These are phyloP conservation scores for Cnemophilus loriae DNA, from an alignment of 2,113 vertebrate species.

Conservation along the genomic window DNA sequence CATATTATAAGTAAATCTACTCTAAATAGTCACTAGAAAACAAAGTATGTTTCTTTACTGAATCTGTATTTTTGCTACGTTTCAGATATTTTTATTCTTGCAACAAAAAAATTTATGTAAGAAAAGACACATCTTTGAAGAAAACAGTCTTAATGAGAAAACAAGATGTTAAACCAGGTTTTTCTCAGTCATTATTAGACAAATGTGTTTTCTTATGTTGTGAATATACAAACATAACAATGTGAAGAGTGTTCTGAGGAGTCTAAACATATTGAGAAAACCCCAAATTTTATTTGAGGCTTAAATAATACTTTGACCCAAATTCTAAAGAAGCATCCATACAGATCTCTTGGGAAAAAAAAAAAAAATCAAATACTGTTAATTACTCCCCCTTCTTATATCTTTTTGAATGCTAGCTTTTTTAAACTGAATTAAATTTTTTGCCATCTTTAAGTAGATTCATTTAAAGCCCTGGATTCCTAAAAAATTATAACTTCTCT, in stretches of 20 bases:
- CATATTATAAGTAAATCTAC: background rate
- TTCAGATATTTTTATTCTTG: background rate
- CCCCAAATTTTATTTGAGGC: background rate
- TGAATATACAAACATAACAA: background rate
- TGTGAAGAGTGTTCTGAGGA: background rate
- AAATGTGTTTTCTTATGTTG: background rate
- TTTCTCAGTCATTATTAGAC: background rate
- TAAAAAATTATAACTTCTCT: background rate
- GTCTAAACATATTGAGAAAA: accelerated
- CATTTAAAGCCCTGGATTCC: background rate
- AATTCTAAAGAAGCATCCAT: background rate
- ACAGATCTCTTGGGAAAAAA: background rate
- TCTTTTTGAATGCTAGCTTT: background rate
- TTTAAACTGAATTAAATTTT: background rate
- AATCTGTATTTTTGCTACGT: background rate
- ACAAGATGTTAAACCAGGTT: background rate
- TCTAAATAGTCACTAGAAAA: background rate
- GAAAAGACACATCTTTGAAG: background rate
- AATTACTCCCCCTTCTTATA: background rate
- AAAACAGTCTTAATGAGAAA: background rate
- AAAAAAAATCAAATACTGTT: background rate
- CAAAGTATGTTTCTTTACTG: background rate
- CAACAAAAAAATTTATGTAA: background rate
- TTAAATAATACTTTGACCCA: background rate
- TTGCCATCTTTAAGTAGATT: background rate